Evolutionary conservation across 2,888 invertebrate species (phyloP), one percentile per base, ranked within the genome.

Genomic region (Napeogenes sylphis): DNA sequence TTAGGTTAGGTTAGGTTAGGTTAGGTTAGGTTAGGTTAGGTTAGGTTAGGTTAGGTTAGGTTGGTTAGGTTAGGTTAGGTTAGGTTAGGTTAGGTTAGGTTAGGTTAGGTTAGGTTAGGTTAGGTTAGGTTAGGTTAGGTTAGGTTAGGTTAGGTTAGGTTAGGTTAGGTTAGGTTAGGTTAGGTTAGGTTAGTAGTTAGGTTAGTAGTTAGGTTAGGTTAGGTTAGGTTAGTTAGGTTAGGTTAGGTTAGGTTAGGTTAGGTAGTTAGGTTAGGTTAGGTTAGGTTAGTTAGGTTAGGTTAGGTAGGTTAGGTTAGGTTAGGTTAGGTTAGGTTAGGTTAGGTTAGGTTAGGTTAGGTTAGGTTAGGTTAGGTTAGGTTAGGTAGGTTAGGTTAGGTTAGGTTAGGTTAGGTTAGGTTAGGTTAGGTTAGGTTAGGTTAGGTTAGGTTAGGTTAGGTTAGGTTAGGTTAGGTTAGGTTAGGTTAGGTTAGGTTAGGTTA

Each of bases 31-130:
- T 4, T 53, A 53, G 53, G 53, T 53, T 53, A 53, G 53, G 53
- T 53, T 53, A 53, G 53, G 53, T 53, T 53, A 53, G 53, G 35
- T 35, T 35, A 35, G 35, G 35, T 35, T 35, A 35, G 35, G 35
- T 35, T 35, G 35, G 53, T 53, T 53, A 53, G 53, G 53, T 53
- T 53, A 53, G 53, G 53, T 53, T 53, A 53, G 53, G 53, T 53
- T 53, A 53, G 53, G 53, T 53, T 53, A 53, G 53, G 53, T 53
- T 53, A 53, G 53, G 53, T 53, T 53, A 53, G 53, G 53, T 53
- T 53, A 53, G 53, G 53, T 53, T 53, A 53, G 53, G 53, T 53
- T 53, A 53, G 53, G 53, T 53, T 53, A 53, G 53, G 53, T 53
- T 53, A 53, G 53, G 53, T 53, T 53, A 53, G 53, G 53, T 53